Evolutionary conservation across 2,888 invertebrate genomes (phyloP), one percentile per base, ranked within the genome.

Genomic region (Tachina lurida): DNA sequence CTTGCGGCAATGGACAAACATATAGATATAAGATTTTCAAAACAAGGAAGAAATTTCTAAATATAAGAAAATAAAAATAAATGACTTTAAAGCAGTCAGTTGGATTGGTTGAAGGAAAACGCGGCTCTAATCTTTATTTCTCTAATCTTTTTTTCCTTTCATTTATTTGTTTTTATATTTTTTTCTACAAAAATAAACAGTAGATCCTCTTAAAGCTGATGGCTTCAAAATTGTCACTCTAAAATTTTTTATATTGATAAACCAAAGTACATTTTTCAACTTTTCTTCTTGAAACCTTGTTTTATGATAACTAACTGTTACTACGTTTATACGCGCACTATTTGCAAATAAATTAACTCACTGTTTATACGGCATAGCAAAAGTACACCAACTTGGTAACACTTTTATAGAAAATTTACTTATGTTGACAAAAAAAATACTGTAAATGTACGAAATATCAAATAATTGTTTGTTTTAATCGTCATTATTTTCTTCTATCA

Each of bases 1-100:
- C 43, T 12, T 75, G 82, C 82, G 85, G 82, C 82, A 54, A 41
- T 58, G 22, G 19, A 71, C n/a, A 63, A 67, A n/a, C 62, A 41
- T 15, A 41, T n/a, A 67, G 58, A 31, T 31, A 31, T 31, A 52
- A 47, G 22, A 65, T 58, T 62, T 45, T 54, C 62, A 39, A 31
- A 7, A 31, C 31, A 31, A 31, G 31, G 31, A 31, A 31, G 31
- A 31, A 31, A 31, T 31, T 31, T 31, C 31, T 31, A 31, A 31
- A 31, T 31, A 31, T 31, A 31, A 80, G 19, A 41, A 15, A 71
- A 47, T 12, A 60, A 49, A 22, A 17, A 12, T 60, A 31, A 41
- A 31, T n/a, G 5, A 7, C 3, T 9, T 10, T 17, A 60, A 60
- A 17, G 10, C 41, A 41, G 39, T 1, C 17, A 31, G 31, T 22